These are phyloP conservation scores for Oligia fasciuncula DNA, from an alignment of 2,888 invertebrate species.

Conservation along the genomic window DNA sequence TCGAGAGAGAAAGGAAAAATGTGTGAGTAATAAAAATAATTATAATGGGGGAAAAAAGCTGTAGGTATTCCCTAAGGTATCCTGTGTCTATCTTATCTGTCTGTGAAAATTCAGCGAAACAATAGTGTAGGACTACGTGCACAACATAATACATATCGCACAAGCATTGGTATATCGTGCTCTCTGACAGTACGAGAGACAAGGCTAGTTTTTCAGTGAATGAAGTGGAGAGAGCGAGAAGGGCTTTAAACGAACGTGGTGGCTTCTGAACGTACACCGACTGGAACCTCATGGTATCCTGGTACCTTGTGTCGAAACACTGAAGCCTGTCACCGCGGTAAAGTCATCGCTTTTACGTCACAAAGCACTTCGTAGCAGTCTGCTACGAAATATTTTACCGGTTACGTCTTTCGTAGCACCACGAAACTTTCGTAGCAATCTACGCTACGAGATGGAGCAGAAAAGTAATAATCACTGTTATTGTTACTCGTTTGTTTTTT, in stretches of 20 bases:
- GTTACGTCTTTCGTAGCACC: slow-evolving; percentile 23
- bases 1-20: too few species aligned
- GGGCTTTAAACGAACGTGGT: neutral
- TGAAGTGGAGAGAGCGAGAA: slow-evolving; percentile 17
- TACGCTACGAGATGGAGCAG: neutral
- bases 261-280: neutral
- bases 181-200: neutral
- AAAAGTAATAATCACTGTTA: neutral
- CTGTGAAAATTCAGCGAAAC: too few species aligned
- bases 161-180: too few species aligned
- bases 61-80: too few species aligned
- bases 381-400: neutral
- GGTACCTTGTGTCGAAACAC: slow-evolving; percentile 21
- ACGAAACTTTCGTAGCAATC: slow-evolving; percentile 8
- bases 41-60: too few species aligned
- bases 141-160: too few species aligned
- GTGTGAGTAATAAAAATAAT: too few species aligned
- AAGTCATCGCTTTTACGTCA: slow-evolving; percentile 33
- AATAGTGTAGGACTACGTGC: too few species aligned
- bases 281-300: slow-evolving; percentile 11
- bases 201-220: neutral
- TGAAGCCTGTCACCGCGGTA: slow-evolving; percentile 15
- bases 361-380: neutral
- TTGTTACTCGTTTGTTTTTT: neutral
- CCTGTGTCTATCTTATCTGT: too few species aligned